phyloP scores from a whole-genome alignment of 2,113 vertebrate species.

The Actinemys pallida region DNA sequence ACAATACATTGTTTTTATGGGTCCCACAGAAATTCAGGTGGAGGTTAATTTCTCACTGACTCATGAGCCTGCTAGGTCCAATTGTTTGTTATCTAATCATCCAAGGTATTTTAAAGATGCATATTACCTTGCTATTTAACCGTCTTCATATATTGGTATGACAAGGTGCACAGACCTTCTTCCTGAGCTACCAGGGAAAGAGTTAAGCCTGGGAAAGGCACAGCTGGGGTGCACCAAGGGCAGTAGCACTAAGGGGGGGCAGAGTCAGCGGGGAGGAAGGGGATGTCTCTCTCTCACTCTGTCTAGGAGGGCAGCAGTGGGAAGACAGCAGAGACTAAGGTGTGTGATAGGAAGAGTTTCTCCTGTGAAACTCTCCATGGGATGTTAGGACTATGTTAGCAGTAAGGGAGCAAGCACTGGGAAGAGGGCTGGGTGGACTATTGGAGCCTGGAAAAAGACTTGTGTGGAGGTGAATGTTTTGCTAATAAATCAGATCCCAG shows the following conservation, averaged over 20 bases:
- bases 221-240: not conserved
- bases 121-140: not conserved
- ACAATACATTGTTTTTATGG: not conserved
- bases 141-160: not conserved
- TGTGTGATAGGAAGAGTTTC: not conserved
- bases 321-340: not conserved
- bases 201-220: not conserved
- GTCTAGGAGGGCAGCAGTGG: not conserved
- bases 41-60: not conserved
- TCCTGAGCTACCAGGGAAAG: not conserved
- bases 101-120: not conserved
- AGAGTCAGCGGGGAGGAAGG: not conserved
- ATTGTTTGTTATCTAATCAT: not conserved
- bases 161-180: rapidly evolving
- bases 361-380: not conserved
- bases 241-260: not conserved
- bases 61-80: not conserved
- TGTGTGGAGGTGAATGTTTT: not conserved
- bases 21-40: not conserved
- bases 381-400: not conserved
- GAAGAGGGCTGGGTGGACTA: not conserved
- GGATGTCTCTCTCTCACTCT: too few species aligned
- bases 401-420: not conserved
- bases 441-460: not conserved
- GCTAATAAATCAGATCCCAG: not conserved